Conservation (phyloP, 2,797 vertebrate species). For the Vipera latastei region DNA sequence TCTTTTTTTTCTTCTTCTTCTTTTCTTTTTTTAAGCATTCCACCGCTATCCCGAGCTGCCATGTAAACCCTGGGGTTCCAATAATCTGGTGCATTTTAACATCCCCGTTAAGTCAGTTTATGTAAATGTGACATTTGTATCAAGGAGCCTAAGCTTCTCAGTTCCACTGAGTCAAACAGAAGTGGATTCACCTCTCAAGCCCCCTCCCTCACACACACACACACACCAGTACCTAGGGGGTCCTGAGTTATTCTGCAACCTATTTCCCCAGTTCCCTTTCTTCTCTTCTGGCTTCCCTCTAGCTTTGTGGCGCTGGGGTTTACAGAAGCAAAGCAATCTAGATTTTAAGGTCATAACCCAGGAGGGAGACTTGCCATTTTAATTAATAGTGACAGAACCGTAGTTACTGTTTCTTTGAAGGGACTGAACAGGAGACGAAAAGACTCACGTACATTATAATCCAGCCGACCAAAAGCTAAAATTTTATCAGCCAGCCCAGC, state of each 20-base stretch:
- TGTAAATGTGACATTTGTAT: slow-evolving; percentile 36
- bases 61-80: slow-evolving; percentile 1
- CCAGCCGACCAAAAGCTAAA: too few relatives aligned
- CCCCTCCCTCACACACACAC: not conserved
- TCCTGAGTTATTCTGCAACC: not conserved
- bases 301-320: too few relatives aligned
- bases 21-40: not conserved
- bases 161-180: slow-evolving; percentile 6
- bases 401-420: not conserved
- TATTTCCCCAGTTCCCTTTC: not conserved
- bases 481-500: not conserved
- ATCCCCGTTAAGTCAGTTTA: slow-evolving; percentile 19
- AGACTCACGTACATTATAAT: not conserved
- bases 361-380: not conserved
- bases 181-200: slow-evolving; percentile 3
- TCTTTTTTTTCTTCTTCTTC: not conserved
- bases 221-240: not conserved
- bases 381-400: not conserved
- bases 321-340: not conserved
- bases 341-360: not conserved
- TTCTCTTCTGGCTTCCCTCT: not conserved
- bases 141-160: slow-evolving; percentile 17
- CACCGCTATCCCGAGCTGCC: slow-evolving; percentile 5
- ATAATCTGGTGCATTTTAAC: slow-evolving; percentile 27
- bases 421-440: not conserved